These are phyloP conservation scores for Sisyra terminalis DNA, from an alignment of 2,888 invertebrate genomes.

Conservation along the genomic window DNA sequence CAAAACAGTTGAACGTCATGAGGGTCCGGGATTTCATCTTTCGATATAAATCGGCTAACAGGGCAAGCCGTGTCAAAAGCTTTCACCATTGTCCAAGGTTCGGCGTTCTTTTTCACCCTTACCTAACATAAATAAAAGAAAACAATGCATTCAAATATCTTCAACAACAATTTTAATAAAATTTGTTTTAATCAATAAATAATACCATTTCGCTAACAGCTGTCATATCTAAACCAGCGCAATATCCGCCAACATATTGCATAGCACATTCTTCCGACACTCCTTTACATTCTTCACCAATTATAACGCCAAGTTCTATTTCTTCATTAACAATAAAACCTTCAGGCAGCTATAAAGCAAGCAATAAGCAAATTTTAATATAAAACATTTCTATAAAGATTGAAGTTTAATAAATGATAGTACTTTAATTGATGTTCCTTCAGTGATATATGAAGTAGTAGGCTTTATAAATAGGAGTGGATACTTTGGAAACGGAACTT, in stretches of 20 bases:
- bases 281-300: constrained; percentile 40
- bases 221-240: constrained; percentile 59
- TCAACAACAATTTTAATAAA: too few species aligned
- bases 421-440: constrained; percentile 44
- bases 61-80: constrained; percentile 68
- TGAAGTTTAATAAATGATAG: constrained; percentile 5
- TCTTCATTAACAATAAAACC: constrained; percentile 52
- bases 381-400: constrained; percentile 5
- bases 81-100: constrained; percentile 63
- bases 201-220: constrained; percentile 34
- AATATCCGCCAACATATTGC: constrained; percentile 49
- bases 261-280: constrained; percentile 35
- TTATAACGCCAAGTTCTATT: constrained; percentile 60
- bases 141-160: too few species aligned
- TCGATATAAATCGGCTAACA: constrained; percentile 44
- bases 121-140: constrained; percentile 20
- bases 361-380: constrained; percentile 4
- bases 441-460: constrained; percentile 43
- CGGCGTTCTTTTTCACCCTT: constrained; percentile 35
- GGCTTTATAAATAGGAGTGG: constrained; percentile 61
- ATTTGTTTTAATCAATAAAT: not conserved
- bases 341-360: constrained; percentile 38
- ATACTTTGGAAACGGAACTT: constrained; percentile 37
- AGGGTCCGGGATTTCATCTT: constrained; percentile 34
- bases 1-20: constrained; percentile 40